A percentile compares a stretch with the other conserved stretches of the same genome.
phyloP scores from a whole-genome alignment of 2,113 vertebrate species.

The Montifringilla adamsi region DNA sequence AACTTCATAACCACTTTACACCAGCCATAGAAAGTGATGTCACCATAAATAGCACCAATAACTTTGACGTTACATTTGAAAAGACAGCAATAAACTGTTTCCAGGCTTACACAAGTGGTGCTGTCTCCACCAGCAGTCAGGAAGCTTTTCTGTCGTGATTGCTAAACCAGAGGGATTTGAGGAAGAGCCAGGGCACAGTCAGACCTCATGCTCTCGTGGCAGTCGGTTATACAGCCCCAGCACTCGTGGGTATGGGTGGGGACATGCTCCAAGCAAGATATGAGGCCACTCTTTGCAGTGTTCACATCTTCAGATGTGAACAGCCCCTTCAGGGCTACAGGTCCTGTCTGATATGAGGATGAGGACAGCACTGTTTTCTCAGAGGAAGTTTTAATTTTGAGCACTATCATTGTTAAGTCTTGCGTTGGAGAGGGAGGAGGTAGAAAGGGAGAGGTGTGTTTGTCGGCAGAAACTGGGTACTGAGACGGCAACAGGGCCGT shows the following conservation, averaged over 20 bases:
- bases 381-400: neutral
- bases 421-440: neutral
- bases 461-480: neutral
- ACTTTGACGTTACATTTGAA: constrained; percentile 52
- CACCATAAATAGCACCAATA: constrained; percentile 56
- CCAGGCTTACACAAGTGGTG: neutral
- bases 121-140: neutral
- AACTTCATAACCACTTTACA: constrained; percentile 63
- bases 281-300: neutral
- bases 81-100: constrained; percentile 40
- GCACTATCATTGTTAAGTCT: neutral
- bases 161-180: neutral
- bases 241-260: rapidly evolving
- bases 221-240: neutral
- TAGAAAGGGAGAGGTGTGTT: neutral
- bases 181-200: neutral
- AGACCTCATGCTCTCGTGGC: neutral
- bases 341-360: rapidly evolving
- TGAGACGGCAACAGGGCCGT: neutral
- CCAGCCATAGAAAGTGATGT: constrained; percentile 65
- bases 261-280: neutral
- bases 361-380: neutral
- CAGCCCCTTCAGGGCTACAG: no score
- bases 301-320: neutral
- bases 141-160: neutral